These are phyloP conservation scores for Blomia tropicalis DNA, from an alignment of 2,888 invertebrate species.

Conservation along the genomic window DNA sequence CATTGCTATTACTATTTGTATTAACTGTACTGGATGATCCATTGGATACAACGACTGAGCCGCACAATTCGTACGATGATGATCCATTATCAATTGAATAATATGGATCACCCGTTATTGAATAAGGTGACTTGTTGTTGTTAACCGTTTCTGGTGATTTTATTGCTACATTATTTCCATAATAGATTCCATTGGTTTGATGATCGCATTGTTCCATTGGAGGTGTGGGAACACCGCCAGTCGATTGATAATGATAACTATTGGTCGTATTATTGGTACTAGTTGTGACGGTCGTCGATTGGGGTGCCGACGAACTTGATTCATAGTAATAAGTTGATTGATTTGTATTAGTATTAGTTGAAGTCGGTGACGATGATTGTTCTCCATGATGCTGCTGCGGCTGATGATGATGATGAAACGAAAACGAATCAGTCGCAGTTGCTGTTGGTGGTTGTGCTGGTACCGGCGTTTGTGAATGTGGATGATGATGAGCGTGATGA, in stretches of 20 bases:
- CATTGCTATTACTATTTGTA: not conserved
- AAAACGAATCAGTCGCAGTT: too few relatives aligned
- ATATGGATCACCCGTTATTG: not conserved
- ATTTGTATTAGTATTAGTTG: too few relatives aligned
- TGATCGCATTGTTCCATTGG: constrained; percentile 8
- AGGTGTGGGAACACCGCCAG: not conserved
- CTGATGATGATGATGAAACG: too few relatives aligned
- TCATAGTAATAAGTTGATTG: too few relatives aligned
- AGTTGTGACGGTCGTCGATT: not conserved
- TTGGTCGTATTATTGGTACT: not conserved
- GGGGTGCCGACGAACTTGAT: too few relatives aligned
- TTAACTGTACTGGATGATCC: not conserved
- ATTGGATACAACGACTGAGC: too few relatives aligned
- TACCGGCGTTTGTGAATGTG: not conserved
- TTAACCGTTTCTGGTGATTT: not conserved
- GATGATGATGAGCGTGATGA: not conserved
- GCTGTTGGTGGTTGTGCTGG: not conserved
- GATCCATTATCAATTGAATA: not conserved
- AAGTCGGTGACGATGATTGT: too few relatives aligned
- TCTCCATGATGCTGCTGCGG: too few relatives aligned
- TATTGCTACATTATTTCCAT: too few relatives aligned
- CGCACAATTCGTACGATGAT: not conserved
- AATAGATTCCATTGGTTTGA: not conserved
- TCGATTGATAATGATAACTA: not conserved
- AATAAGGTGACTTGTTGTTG: not conserved